These are phyloP conservation scores for Phaedon cochleariae DNA, from an alignment of 2,888 invertebrate species.

Conservation along the genomic window DNA sequence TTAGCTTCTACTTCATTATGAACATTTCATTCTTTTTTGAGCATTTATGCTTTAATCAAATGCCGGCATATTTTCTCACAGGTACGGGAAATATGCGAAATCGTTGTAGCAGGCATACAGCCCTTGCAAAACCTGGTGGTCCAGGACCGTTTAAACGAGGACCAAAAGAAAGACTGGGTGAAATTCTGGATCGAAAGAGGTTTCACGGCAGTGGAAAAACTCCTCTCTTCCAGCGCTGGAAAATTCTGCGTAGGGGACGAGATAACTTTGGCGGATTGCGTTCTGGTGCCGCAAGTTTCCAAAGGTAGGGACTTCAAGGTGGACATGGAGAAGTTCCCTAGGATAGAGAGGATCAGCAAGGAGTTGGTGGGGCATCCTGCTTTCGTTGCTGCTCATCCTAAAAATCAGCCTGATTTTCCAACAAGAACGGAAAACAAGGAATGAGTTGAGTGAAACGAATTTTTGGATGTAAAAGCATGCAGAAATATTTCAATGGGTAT, in stretches of 20 bases:
- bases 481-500: too few species aligned
- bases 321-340: conserved; percentile 89
- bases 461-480: too few species aligned
- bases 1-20: too few species aligned
- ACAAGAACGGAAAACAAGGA: neutral
- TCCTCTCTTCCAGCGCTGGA: conserved; percentile 82
- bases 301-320: conserved; percentile 95
- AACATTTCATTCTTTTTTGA: too few species aligned
- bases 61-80: too few species aligned
- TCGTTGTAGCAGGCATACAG: conserved; percentile 92
- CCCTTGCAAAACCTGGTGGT: conserved; percentile 93
- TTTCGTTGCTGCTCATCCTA: conserved; percentile 90
- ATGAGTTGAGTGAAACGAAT: neutral
- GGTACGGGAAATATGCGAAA: conserved; percentile 87
- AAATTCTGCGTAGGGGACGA: conserved; percentile 90
- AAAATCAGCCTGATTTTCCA: conserved; percentile 93
- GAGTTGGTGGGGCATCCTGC: conserved; percentile 88
- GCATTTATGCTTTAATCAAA: too few species aligned
- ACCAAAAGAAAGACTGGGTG: conserved; percentile 91
- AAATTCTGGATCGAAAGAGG: conserved; percentile 91
- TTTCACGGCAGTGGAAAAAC: conserved; percentile 87
- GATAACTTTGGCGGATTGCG: conserved; percentile 93
- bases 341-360: conserved; percentile 85
- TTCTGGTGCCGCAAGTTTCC: conserved; percentile 93
- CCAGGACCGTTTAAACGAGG: conserved; percentile 84